Conservation (phyloP, 92 coral and sea anemone species). For the Galaxea fascicularis region DNA sequence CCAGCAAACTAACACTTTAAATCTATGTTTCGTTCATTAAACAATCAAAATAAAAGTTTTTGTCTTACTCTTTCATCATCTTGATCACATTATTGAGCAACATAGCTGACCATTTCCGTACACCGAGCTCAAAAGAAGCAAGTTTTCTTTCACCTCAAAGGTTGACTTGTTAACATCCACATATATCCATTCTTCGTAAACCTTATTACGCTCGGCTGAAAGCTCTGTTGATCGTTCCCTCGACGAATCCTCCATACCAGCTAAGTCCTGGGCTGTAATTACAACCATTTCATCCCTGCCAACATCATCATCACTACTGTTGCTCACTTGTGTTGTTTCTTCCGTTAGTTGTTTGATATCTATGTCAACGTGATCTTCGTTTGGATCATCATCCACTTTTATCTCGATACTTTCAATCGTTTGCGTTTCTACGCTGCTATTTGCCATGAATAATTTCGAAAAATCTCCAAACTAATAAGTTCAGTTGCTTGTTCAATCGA, state of each 20-base stretch:
- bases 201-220: constrained; percentile 46
- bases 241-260: constrained; percentile 11
- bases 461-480: neutral
- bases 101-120: constrained; percentile 69
- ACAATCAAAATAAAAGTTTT: neutral
- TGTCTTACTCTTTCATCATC: neutral
- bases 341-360: constrained; percentile 39
- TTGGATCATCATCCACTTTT: constrained; percentile 36
- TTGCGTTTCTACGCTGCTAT: constrained; percentile 20
- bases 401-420: constrained; percentile 46
- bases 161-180: constrained; percentile 78
- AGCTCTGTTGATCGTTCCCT: constrained; percentile 30
- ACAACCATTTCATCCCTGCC: constrained; percentile 34
- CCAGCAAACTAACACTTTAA: neutral
- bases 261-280: constrained; percentile 32
- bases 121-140: constrained; percentile 82
- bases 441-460: constrained; percentile 4
- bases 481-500: neutral
- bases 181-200: constrained; percentile 85
- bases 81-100: constrained; percentile 72
- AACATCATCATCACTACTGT: constrained; percentile 12
- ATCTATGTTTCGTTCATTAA: neutral
- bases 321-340: constrained; percentile 9
- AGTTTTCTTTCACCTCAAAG: constrained; percentile 70
- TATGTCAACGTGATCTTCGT: constrained; percentile 27